Percentiles rank a stretch among this genome's conserved stretches.
These are phyloP conservation scores for Athetis lepigone DNA, from an alignment of 2,888 invertebrate genomes.

Conservation along the genomic window DNA sequence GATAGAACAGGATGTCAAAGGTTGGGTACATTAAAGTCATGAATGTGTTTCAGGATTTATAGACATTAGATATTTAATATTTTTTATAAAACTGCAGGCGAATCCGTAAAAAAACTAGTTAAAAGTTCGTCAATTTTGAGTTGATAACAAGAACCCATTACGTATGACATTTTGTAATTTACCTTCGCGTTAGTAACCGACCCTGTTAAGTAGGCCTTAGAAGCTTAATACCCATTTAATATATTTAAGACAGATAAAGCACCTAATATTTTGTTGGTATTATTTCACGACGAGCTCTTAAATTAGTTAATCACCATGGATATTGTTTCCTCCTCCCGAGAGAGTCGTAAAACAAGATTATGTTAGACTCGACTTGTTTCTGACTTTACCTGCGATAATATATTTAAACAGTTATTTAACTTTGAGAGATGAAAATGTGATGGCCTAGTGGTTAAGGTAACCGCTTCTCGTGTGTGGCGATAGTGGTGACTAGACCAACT, in stretches of 20 bases:
- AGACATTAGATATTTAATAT: too few species aligned
- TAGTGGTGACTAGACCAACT: too few species aligned
- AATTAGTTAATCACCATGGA: conserved; percentile 45
- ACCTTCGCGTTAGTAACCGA: neutral
- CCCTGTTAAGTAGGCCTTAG: neutral
- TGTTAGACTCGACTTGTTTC: conserved; percentile 6
- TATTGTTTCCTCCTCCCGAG: conserved; percentile 31
- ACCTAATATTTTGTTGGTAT: conserved; percentile 18
- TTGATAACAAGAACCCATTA: neutral
- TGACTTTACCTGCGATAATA: neutral
- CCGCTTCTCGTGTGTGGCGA: too few species aligned
- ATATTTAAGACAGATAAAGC: neutral
- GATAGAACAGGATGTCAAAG: too few species aligned
- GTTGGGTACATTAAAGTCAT: too few species aligned
- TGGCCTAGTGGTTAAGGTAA: too few species aligned
- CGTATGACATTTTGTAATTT: neutral
- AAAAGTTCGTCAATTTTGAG: too few species aligned
- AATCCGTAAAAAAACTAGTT: too few species aligned
- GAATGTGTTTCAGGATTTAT: too few species aligned
- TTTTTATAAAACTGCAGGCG: too few species aligned
- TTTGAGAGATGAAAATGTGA: too few species aligned
- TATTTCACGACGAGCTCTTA: conserved; percentile 25
- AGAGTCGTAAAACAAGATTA: conserved; percentile 36
- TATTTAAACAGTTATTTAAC: too few species aligned
- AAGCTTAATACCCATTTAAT: conserved; percentile 15